Percentiles rank a stretch among this genome's conserved stretches.
Evolutionary conservation across 1,140 invertebrate genomes (phyloP).

Genomic region (Papilio polytes): DNA sequence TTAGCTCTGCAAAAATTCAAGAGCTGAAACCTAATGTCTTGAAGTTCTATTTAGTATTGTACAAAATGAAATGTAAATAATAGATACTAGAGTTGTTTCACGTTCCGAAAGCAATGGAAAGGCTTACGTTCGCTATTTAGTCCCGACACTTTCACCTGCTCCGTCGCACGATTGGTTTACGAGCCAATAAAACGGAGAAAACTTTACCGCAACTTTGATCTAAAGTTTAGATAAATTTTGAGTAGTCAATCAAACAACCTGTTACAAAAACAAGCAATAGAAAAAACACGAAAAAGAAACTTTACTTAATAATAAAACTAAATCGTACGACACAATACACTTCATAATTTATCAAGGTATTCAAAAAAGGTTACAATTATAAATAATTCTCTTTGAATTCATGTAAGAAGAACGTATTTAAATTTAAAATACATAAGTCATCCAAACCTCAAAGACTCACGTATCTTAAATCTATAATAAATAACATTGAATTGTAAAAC

Average conservation of each 20-base stretch:
- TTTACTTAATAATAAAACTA: no score
- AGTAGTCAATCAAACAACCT: not conserved
- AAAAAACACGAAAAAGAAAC: not conserved
- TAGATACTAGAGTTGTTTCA: not conserved
- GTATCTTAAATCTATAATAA: not conserved
- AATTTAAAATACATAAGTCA: not conserved
- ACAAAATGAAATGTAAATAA: not conserved
- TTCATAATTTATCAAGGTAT: no score
- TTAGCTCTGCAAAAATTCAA: no score
- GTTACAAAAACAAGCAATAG: not conserved
- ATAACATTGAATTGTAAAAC: not conserved
- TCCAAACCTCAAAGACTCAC: not conserved
- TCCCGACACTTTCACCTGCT: constrained; percentile 19
- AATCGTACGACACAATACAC: no score
- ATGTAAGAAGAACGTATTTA: not conserved
- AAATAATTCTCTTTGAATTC: not conserved
- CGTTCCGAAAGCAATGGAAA: not conserved
- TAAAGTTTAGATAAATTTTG: constrained; percentile 1
- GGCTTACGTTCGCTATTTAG: not conserved
- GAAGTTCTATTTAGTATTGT: not conserved
- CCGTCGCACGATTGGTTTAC: not conserved
- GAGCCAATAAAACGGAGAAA: constrained; percentile 9
- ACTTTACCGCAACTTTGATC: not conserved
- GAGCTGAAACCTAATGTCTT: not conserved
- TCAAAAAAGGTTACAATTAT: no score